Evolutionary conservation across 1,140 invertebrate species (phyloP).

Genomic region (Lordiphosa collinella): DNA sequence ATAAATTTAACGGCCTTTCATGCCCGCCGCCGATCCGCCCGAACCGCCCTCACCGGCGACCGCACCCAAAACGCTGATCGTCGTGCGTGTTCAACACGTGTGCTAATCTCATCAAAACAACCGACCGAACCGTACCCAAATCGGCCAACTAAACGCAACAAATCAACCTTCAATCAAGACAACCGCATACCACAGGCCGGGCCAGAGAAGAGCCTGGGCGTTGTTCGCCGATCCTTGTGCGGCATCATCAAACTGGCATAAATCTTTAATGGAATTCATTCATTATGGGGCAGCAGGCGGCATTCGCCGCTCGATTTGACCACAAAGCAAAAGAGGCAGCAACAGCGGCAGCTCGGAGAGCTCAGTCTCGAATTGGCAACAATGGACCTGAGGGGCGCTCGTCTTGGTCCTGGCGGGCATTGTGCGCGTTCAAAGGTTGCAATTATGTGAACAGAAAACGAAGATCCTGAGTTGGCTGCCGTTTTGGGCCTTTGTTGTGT

Average conservation of each 20-base stretch:
- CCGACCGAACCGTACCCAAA: slow-evolving; percentile 26
- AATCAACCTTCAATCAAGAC: slow-evolving; percentile 79
- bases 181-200: slow-evolving; percentile 14
- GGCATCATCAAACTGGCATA: slow-evolving; percentile 79
- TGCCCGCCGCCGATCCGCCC: slow-evolving; percentile 47
- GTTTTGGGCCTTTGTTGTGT: slow-evolving; percentile 42
- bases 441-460: slow-evolving; percentile 47
- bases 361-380: slow-evolving; percentile 42
- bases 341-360: slow-evolving; percentile 2
- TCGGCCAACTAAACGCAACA: slow-evolving; percentile 65
- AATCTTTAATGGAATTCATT: slow-evolving; percentile 79
- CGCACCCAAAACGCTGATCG: slow-evolving; percentile 22
- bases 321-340: slow-evolving; percentile 31
- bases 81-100: slow-evolving; percentile 78
- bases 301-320: slow-evolving; percentile 29
- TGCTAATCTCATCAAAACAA: slow-evolving; percentile 76
- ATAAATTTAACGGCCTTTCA: slow-evolving; percentile 74
- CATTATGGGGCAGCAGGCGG: slow-evolving; percentile 64
- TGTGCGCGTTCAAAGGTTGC: slow-evolving; percentile 47
- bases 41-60: slow-evolving; percentile 31
- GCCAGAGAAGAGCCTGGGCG: slow-evolving; percentile 25
- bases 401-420: slow-evolving; percentile 55
- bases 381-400: slow-evolving; percentile 34
- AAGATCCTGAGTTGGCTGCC: slow-evolving; percentile 29
- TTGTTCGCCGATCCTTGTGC: slow-evolving; percentile 54